phyloP scores from a whole-genome alignment of 2,113 vertebrate species.

The Ptilonorhynchus violaceus region DNA sequence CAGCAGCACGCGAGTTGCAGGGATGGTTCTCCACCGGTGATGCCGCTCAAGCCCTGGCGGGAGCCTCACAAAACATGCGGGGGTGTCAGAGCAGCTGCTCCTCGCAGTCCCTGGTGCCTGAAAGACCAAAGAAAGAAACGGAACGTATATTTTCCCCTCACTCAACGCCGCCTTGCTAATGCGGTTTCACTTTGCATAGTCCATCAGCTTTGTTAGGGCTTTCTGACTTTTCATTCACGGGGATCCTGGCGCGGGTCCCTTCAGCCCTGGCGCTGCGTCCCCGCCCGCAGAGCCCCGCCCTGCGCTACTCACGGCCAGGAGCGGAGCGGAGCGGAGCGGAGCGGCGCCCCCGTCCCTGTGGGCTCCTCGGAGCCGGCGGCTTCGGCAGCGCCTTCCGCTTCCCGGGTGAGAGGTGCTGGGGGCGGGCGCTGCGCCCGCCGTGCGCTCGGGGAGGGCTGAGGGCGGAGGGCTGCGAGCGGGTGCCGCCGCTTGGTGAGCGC shows the following conservation, averaged over 20 bases:
- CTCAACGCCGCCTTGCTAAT: not conserved
- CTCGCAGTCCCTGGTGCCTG: not conserved
- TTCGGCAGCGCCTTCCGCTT: not conserved
- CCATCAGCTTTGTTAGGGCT: not conserved
- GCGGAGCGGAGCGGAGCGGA: no score
- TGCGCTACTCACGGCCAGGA: not conserved
- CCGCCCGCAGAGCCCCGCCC: no score
- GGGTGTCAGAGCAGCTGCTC: not conserved
- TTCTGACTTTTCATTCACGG: not conserved
- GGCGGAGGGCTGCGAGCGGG: rapidly evolving
- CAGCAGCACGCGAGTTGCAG: not conserved
- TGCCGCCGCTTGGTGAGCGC: rapidly evolving
- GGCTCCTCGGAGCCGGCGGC: not conserved
- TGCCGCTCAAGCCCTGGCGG: rapidly evolving
- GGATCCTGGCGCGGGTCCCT: not conserved
- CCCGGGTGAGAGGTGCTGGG: not conserved
- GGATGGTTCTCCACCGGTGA: not conserved
- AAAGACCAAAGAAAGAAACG: not conserved
- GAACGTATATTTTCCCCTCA: not conserved
- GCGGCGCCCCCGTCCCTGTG: rapidly evolving
- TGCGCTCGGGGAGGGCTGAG: rapidly evolving
- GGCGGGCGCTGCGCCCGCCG: not conserved
- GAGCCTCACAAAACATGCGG: rapidly evolving
- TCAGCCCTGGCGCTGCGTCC: not conserved
- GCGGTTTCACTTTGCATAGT: not conserved